Percentiles rank a stretch among this genome's conserved stretches.
These are phyloP conservation scores for Lypha dubia DNA, from an alignment of 2,888 invertebrate species.

Conservation along the genomic window DNA sequence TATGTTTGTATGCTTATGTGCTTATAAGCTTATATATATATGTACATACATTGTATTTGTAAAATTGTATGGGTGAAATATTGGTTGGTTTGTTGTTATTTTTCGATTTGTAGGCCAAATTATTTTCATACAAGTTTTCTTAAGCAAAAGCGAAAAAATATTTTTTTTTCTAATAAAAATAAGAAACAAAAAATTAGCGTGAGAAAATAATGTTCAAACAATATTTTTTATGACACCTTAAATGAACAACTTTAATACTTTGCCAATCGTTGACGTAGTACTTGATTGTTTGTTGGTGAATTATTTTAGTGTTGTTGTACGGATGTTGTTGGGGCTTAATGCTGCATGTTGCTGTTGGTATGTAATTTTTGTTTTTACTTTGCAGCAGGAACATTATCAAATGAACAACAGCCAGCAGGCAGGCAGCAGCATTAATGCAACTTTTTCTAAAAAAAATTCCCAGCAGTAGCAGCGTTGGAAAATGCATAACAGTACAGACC, in stretches of 20 bases:
- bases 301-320: constrained; percentile 44
- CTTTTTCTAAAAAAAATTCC: constrained; percentile 12
- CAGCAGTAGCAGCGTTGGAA: constrained; percentile 29
- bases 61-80: neutral
- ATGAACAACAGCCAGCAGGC: constrained; percentile 38
- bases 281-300: constrained; percentile 61
- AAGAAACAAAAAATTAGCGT: constrained; percentile 64
- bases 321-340: neutral
- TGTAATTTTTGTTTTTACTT: constrained; percentile 16
- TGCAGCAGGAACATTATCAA: constrained; percentile 43
- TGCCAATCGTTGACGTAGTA: constrained; percentile 14
- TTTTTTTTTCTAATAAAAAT: no score
- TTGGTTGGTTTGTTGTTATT: constrained; percentile 51
- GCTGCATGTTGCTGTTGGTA: constrained; percentile 9
- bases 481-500: constrained; percentile 29
- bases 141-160: constrained; percentile 20
- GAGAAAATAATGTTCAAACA: constrained; percentile 68
- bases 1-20: neutral
- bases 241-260: constrained; percentile 65
- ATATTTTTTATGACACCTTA: constrained; percentile 70
- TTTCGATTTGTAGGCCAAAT: constrained; percentile 60
- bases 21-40: constrained; percentile 10
- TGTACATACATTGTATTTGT: constrained; percentile 26
- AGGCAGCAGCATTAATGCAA: constrained; percentile 42
- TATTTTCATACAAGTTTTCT: constrained; percentile 56